Evolutionary conservation across 1,140 invertebrate species (phyloP).

Genomic region (Drosophila suzukii): DNA sequence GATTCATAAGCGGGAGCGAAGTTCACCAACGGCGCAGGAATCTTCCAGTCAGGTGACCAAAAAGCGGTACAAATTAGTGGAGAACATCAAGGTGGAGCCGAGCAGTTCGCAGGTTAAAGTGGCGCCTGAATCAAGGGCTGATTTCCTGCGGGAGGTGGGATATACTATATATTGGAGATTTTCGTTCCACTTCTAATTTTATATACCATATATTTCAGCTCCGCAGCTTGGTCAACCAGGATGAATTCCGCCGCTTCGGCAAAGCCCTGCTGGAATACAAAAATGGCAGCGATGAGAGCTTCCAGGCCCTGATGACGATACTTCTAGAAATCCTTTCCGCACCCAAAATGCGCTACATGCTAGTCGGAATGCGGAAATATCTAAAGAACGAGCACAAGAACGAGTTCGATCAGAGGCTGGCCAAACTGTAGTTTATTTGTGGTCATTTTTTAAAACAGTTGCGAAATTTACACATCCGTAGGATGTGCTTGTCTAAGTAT

Average conservation of each 20-base stretch:
- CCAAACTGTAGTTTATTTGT: constrained; percentile 5
- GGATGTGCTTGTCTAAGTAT: background rate
- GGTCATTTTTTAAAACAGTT: background rate
- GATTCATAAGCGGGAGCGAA: constrained; percentile 77
- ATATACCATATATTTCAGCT: constrained; percentile 39
- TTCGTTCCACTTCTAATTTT: background rate
- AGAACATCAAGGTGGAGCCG: constrained; percentile 48
- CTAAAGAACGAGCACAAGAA: constrained; percentile 86
- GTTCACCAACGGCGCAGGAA: constrained; percentile 46
- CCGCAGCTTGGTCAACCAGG: constrained; percentile 81
- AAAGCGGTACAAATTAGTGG: constrained; percentile 73
- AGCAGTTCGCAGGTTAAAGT: constrained; percentile 29
- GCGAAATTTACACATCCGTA: background rate
- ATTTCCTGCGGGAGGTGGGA: constrained; percentile 67
- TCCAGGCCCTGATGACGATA: constrained; percentile 85
- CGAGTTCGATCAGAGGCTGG: constrained; percentile 83
- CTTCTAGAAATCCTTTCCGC: constrained; percentile 85
- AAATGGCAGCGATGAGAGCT: constrained; percentile 85
- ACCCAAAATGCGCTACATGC: constrained; percentile 86
- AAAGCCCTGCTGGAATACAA: constrained; percentile 87
- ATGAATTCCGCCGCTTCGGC: constrained; percentile 87
- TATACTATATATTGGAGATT: background rate
- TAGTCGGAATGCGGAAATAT: constrained; percentile 87
- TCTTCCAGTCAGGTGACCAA: constrained; percentile 21
- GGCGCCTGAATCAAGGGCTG: constrained; percentile 72